Evolutionary conservation across 2,797 vertebrate genomes (phyloP).

Genomic region (Macroramphosus scolopax): DNA sequence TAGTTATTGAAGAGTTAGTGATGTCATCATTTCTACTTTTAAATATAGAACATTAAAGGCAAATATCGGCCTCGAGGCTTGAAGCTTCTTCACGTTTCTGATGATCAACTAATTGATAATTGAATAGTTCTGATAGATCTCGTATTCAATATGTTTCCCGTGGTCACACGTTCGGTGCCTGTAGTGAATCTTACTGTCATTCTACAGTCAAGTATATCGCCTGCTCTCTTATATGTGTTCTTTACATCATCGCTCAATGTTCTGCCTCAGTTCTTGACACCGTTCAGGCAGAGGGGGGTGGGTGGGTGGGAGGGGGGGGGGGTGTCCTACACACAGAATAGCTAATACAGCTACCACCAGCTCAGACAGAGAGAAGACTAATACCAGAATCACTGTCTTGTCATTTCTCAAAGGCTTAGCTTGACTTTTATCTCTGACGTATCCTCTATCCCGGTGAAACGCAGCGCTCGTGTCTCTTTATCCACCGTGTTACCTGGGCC

Average conservation of each 20-base stretch:
- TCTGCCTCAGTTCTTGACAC: slow-evolving; percentile 45
- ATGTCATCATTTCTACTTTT: background rate
- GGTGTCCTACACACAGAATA: slow-evolving; percentile 58
- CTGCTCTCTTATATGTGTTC: slow-evolving; percentile 31
- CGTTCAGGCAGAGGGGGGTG: slow-evolving; percentile 35
- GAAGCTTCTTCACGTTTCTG: background rate
- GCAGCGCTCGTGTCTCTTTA: slow-evolving; percentile 55
- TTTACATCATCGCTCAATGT: slow-evolving; percentile 27
- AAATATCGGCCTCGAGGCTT: too few species aligned
- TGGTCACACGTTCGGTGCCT: background rate
- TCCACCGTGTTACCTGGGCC: slow-evolving; percentile 46
- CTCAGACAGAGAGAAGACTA: slow-evolving; percentile 36
- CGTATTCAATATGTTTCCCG: background rate
- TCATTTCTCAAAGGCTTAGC: slow-evolving; percentile 60
- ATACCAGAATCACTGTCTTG: slow-evolving; percentile 51
- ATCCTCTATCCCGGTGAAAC: slow-evolving; percentile 48
- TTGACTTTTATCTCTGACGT: slow-evolving; percentile 56
- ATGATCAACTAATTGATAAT: background rate
- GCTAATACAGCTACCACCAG: slow-evolving; percentile 43
- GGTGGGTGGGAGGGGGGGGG: too few species aligned
- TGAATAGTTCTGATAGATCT: background rate
- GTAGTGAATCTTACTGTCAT: background rate
- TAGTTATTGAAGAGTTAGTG: too few species aligned
- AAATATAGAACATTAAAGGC: background rate
- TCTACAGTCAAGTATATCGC: background rate